Base-by-base conservation (phyloP, 92 coral and sea anemone species). In the Galaxea fascicularis region DNA sequence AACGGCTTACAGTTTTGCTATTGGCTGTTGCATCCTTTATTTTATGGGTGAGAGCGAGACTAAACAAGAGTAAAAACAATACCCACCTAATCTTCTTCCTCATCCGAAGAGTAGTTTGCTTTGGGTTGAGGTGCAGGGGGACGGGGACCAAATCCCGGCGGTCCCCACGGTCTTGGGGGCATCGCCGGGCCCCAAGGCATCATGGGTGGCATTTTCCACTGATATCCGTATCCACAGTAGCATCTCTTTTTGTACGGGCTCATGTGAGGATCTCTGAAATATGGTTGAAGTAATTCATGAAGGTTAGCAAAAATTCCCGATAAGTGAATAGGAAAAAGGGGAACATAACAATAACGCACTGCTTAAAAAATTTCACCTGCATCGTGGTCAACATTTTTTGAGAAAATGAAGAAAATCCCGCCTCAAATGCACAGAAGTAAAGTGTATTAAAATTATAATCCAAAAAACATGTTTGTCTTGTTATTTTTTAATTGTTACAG, bases 251-350 rank as follows among this genome's bases (percentile, higher is more conserved):
- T 79, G 28, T 49, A 66, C 64, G 74, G 73, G 29, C 10, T 65
- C n/a, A n/a, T 18, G 84, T 9, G 3, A 47, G 84, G 84, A 79
- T 79, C 84, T 62, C 84, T 79, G 39, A 22, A 4, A 53, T 79
- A 41, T 10, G 51, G 21, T 10, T 9, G 15, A 54, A 74, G 30
- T 5, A 13, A 24, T 52, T 25, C 17, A 26, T 12, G 27, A 27
- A 13, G 21, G 46, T 29, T 31, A 30, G 31, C 20, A 4, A 6
- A 56, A 67, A 27, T 65, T 65, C 44, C n/a, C 16, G 15, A 13
- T 4, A 7, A 4, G 29, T 1, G 20, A 30, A 65, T 12, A 11
- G 5, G 2, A 6, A 26, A 67, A 41, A 6, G 49, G 20, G 10
- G 5, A 29, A 6, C 49, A 18, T 10, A 10, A 31, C 30, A 27